Conservation (phyloP, 2,113 vertebrate species). For the Gallinago media region DNA sequence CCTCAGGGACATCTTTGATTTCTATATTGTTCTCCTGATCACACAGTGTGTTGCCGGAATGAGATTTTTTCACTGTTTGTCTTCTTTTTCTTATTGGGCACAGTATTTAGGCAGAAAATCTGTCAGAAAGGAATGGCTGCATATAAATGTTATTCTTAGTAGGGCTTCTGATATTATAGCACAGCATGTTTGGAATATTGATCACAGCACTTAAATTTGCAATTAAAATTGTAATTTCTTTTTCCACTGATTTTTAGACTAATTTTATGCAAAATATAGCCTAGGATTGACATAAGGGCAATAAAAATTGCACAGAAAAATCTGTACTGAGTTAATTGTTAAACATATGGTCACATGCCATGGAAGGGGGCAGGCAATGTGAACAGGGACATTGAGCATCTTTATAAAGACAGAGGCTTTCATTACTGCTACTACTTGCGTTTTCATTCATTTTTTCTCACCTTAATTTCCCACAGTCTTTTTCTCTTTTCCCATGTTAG, state of each 20-base stretch:
- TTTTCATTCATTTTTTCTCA: not conserved
- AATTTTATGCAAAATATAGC: slow-evolving; percentile 56
- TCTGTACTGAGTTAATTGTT: slow-evolving; percentile 34
- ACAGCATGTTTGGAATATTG: slow-evolving; percentile 54
- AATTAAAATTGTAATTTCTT: slow-evolving; percentile 64
- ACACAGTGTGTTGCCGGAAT: slow-evolving; percentile 39
- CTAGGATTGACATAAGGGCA: slow-evolving; percentile 59
- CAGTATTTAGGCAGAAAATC: slow-evolving; percentile 39
- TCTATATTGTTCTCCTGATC: slow-evolving; percentile 62
- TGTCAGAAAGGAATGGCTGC: slow-evolving; percentile 49
- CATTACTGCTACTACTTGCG: not conserved
- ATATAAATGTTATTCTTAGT: slow-evolving; percentile 51
- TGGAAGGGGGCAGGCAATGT: not conserved
- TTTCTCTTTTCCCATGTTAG: not conserved
- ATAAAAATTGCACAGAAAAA: slow-evolving; percentile 50
- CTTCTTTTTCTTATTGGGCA: slow-evolving; percentile 23
- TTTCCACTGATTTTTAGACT: slow-evolving; percentile 44
- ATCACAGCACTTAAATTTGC: slow-evolving; percentile 52
- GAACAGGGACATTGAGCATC: not conserved
- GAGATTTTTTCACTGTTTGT: slow-evolving; percentile 34
- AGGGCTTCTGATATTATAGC: slow-evolving; percentile 15
- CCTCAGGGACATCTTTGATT: slow-evolving; percentile 64
- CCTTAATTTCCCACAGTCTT: not conserved
- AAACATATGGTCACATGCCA: slow-evolving; percentile 55
- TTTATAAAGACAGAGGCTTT: not conserved